phyloP scores from a whole-genome alignment of 2,797 vertebrate genomes.

The Selene dorsalis region DNA sequence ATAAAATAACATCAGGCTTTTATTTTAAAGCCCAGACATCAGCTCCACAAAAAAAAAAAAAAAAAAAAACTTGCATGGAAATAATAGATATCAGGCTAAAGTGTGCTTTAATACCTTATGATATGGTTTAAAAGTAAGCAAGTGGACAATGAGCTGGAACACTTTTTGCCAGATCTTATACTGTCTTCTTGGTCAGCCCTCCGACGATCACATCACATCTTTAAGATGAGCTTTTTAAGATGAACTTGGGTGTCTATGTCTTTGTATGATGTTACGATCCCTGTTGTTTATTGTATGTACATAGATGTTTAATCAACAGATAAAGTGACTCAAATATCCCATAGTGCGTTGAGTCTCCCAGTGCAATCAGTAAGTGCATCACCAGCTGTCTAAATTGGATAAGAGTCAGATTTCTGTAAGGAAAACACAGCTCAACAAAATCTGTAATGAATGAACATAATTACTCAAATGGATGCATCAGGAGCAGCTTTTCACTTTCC shows the following conservation, averaged over 20 bases:
- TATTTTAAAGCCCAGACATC: background rate
- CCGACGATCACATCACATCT: background rate
- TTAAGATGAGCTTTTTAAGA: background rate
- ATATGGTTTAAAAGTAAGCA: too few relatives aligned
- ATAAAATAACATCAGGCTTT: background rate
- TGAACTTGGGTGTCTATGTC: background rate
- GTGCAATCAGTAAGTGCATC: conserved; percentile 62
- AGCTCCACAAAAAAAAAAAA: background rate
- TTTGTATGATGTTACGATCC: background rate
- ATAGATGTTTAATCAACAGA: background rate
- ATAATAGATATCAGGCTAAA: background rate
- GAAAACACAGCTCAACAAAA: conserved; percentile 59
- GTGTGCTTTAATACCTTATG: too few relatives aligned
- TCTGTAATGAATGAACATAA: conserved; percentile 47
- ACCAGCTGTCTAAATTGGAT: conserved; percentile 43
- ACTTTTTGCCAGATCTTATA: background rate
- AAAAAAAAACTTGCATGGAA: background rate
- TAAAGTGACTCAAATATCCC: conserved; percentile 16
- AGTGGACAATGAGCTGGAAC: background rate
- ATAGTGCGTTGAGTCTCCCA: conserved; percentile 14
- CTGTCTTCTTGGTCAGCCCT: too few relatives aligned
- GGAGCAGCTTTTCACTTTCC: conserved; percentile 37
- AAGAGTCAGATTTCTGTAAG: conserved; percentile 46
- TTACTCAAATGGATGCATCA: conserved; percentile 59
- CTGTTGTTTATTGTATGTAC: background rate